These are phyloP conservation scores for Poeciliopsis turrubarensis DNA, from an alignment of 2,113 vertebrate species.

Conservation along the genomic window DNA sequence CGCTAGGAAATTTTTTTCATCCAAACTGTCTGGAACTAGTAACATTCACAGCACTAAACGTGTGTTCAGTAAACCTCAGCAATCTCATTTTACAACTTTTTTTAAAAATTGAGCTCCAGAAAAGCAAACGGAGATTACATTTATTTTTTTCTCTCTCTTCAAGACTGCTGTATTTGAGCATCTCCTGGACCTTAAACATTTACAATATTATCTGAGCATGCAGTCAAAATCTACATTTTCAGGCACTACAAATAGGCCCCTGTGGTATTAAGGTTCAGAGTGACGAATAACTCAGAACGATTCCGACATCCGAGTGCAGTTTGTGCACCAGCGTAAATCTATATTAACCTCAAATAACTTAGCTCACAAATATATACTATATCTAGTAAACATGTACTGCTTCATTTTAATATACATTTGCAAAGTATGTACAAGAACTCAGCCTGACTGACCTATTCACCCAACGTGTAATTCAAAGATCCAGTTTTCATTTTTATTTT, in stretches of 20 bases:
- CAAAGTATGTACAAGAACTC: conserved; percentile 77
- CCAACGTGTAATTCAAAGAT: conserved; percentile 20
- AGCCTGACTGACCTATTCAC: conserved; percentile 59
- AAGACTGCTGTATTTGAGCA: conserved; percentile 61
- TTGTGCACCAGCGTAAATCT: conserved; percentile 71
- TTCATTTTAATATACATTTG: conserved; percentile 67
- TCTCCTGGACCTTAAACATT: conserved; percentile 60
- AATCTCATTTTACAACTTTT: conserved; percentile 29
- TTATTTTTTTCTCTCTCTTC: conserved; percentile 37
- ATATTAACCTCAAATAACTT: conserved; percentile 75
- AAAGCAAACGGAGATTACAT: conserved; percentile 33
- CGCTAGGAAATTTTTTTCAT: conserved; percentile 36
- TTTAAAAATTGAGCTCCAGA: not conserved
- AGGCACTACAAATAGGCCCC: conserved; percentile 76
- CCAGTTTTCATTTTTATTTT: conserved; percentile 81
- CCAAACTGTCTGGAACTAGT: conserved; percentile 32
- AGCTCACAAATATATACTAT: conserved; percentile 70
- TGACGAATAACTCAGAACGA: conserved; percentile 67
- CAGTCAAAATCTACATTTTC: conserved; percentile 50
- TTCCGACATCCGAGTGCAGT: conserved; percentile 62
- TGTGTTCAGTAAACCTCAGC: conserved; percentile 31
- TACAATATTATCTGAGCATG: conserved; percentile 64
- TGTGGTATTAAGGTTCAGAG: conserved; percentile 78
- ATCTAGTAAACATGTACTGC: conserved; percentile 74
- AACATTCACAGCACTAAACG: conserved; percentile 45